A percentile compares a stretch with the other conserved stretches of the same genome.
These are phyloP conservation scores for Chloroceryle aenea DNA, from an alignment of 2,113 vertebrate species.

Conservation along the genomic window DNA sequence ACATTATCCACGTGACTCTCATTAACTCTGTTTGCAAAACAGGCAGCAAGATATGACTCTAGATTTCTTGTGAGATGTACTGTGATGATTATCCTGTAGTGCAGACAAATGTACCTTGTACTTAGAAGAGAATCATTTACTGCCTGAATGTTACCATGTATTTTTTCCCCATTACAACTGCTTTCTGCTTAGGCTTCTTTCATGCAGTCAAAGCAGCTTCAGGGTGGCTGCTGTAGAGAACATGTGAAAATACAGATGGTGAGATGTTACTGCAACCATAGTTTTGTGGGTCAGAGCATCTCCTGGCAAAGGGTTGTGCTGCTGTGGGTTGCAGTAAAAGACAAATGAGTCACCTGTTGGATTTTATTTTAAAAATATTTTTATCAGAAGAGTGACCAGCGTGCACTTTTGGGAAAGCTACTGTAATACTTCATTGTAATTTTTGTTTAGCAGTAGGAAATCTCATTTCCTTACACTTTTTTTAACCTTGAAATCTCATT, in stretches of 20 bases:
- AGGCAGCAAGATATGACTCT: constrained; percentile 29
- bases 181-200: neutral
- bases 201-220: fast-evolving
- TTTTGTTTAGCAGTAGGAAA: neutral
- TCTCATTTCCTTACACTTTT: neutral
- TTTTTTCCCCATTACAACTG: neutral
- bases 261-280: fast-evolving
- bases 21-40: constrained; percentile 61
- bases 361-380: neutral
- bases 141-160: neutral
- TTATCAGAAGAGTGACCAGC: neutral
- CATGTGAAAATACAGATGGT: neutral
- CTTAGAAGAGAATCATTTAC: neutral
- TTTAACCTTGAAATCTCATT: constrained; percentile 23
- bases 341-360: neutral
- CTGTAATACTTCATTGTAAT: neutral
- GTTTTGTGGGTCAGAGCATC: neutral
- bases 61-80: neutral
- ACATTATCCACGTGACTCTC: constrained; percentile 46
- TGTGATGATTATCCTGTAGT: neutral
- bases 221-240: neutral
- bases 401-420: neutral
- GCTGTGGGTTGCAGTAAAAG: neutral
- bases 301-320: neutral
- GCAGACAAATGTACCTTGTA: neutral